phyloP scores from a whole-genome alignment of 2,888 invertebrate species.

The Orchestes rusci region DNA sequence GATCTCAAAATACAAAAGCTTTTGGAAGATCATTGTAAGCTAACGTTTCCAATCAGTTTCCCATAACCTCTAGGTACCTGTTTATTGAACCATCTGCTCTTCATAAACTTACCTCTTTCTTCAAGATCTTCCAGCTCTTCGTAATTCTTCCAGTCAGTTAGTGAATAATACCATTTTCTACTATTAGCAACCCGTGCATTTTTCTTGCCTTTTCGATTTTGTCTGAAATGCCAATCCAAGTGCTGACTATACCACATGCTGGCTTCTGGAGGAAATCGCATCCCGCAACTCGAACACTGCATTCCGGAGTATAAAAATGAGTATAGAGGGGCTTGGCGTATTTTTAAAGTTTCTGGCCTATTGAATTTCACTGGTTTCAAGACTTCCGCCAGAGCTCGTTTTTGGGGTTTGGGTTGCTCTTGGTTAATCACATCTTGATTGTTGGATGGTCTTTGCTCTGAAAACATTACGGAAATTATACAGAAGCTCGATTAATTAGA shows the following conservation, averaged over 20 bases:
- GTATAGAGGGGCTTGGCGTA: conserved; percentile 66
- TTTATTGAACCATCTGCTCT: no score
- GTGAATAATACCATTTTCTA: conserved; percentile 84
- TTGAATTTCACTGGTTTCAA: conserved; percentile 60
- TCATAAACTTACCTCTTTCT: conserved; percentile 69
- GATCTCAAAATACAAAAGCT: no score
- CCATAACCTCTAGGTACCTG: no score
- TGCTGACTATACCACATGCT: conserved; percentile 90
- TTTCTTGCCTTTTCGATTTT: conserved; percentile 83
- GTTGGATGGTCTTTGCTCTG: background rate
- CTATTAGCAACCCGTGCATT: conserved; percentile 76
- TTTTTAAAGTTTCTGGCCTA: conserved; percentile 66
- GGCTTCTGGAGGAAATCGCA: conserved; percentile 85
- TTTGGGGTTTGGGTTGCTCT: conserved; percentile 29
- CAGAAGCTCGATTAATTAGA: no score
- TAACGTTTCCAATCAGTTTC: no score
- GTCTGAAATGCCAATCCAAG: conserved; percentile 97
- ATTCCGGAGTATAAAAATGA: conserved; percentile 75
- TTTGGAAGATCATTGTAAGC: no score
- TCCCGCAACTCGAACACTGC: conserved; percentile 95
- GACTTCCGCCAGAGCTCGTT: conserved; percentile 28
- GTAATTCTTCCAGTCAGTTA: conserved; percentile 88
- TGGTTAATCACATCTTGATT: background rate
- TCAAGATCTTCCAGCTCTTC: conserved; percentile 90
- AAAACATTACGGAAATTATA: no score